phyloP scores from a whole-genome alignment of 2,888 invertebrate genomes.

The Pollenia labialis region DNA sequence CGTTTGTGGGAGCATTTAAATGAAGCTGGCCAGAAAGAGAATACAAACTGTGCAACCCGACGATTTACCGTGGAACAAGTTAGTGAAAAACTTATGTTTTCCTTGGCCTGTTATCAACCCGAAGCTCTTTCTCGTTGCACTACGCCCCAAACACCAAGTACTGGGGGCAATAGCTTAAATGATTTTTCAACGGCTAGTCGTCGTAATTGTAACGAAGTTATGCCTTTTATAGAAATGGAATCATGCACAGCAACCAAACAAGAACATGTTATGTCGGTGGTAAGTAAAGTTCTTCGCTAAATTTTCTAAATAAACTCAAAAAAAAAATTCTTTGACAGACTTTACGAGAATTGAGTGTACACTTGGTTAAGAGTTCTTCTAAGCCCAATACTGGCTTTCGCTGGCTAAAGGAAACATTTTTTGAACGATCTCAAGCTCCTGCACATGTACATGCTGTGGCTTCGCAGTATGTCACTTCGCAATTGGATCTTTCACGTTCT shows the following conservation, averaged over 20 bases:
- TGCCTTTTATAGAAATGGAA: conserved; percentile 93
- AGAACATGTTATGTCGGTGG: conserved; percentile 94
- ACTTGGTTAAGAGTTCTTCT: conserved; percentile 88
- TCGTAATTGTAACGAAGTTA: conserved; percentile 85
- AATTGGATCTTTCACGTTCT: conserved; percentile 91
- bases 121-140: conserved; percentile 93
- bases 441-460: conserved; percentile 92
- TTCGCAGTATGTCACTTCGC: conserved; percentile 92
- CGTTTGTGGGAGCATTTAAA: conserved; percentile 90
- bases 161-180: conserved; percentile 85
- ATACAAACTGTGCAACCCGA: conserved; percentile 80
- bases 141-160: conserved; percentile 91
- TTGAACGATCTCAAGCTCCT: conserved; percentile 86
- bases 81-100: conserved; percentile 91
- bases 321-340: conserved; percentile 85
- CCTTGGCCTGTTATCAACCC: conserved; percentile 93
- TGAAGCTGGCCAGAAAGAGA: conserved; percentile 86
- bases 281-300: conserved; percentile 81
- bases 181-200: conserved; percentile 83
- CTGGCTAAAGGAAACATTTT: conserved; percentile 84
- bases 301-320: not conserved
- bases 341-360: conserved; percentile 93
- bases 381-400: conserved; percentile 84
- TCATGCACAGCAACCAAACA: conserved; percentile 94
- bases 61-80: conserved; percentile 89